phyloP scores from a whole-genome alignment of 2,113 vertebrate species.

The Triplophysa dalaica region DNA sequence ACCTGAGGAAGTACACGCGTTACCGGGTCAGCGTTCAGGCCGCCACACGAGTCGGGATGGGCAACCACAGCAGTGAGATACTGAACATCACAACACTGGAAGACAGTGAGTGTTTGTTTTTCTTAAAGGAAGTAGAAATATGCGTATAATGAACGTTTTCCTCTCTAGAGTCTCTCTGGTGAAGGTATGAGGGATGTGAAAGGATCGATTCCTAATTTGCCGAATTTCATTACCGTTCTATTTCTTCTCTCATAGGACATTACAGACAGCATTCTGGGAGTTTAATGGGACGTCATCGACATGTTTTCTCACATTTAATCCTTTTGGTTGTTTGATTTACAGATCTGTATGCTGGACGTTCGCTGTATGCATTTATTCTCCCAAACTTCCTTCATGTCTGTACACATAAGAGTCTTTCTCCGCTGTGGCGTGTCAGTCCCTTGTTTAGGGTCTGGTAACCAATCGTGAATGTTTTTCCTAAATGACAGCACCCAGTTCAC shows the following conservation, averaged over 20 bases:
- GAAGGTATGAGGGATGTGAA: too few species aligned
- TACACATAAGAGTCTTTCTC: neutral
- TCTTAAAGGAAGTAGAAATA: neutral
- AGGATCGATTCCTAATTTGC: too few species aligned
- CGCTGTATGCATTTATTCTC: neutral
- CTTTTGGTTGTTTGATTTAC: neutral
- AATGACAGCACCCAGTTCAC: constrained; percentile 87
- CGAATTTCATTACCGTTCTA: neutral
- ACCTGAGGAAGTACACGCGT: constrained; percentile 74
- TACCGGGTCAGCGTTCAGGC: constrained; percentile 72
- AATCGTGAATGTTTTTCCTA: constrained; percentile 64
- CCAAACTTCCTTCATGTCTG: neutral
- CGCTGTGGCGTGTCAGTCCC: neutral
- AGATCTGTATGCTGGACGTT: neutral
- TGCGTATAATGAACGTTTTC: too few species aligned
- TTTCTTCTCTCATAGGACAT: neutral
- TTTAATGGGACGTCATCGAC: neutral
- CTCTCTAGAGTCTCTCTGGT: too few species aligned
- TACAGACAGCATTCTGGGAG: neutral
- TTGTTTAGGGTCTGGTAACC: constrained; percentile 13
- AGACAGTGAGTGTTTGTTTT: constrained; percentile 70
- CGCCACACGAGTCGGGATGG: constrained; percentile 69
- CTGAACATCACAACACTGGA: constrained; percentile 80
- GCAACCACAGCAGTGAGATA: constrained; percentile 76
- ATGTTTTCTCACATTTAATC: neutral